phyloP scores from a whole-genome alignment of 2,888 invertebrate genomes.

The Amphipoea lucens region DNA sequence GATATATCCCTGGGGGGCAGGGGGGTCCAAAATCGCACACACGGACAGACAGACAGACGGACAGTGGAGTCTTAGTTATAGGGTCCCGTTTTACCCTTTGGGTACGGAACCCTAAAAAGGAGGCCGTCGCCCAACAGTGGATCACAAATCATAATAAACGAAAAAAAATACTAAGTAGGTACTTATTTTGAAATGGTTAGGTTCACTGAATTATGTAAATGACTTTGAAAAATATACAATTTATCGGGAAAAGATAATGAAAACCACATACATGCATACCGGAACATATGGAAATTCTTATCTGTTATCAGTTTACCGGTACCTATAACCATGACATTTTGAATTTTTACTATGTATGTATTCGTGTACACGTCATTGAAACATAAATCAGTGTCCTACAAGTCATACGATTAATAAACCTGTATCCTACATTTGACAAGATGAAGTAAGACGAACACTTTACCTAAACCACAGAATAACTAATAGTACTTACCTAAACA shows the following conservation, averaged over 20 bases:
- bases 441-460: slow-evolving; percentile 2
- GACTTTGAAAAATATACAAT: neutral
- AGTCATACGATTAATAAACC: slow-evolving; percentile 3
- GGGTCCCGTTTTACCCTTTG: too few relatives aligned
- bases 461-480: neutral
- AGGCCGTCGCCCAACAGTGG: too few relatives aligned
- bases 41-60: too few relatives aligned
- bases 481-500: neutral
- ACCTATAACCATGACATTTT: slow-evolving; percentile 15
- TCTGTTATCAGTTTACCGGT: slow-evolving; percentile 14
- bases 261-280: slow-evolving; percentile 36
- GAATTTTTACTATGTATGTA: neutral
- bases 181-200: slow-evolving; percentile 1
- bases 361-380: slow-evolving; percentile 12
- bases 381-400: slow-evolving; percentile 1
- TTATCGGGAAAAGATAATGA: slow-evolving; percentile 23
- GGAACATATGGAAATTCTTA: slow-evolving; percentile 37
- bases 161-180: neutral
- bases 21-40: too few relatives aligned
- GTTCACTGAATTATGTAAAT: neutral
- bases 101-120: too few relatives aligned
- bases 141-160: too few relatives aligned
- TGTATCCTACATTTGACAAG: neutral
- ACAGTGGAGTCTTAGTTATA: too few relatives aligned
- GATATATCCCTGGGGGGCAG: too few relatives aligned